Evolutionary conservation across 2,888 invertebrate genomes (phyloP).

Genomic region (Xylota sylvarum): DNA sequence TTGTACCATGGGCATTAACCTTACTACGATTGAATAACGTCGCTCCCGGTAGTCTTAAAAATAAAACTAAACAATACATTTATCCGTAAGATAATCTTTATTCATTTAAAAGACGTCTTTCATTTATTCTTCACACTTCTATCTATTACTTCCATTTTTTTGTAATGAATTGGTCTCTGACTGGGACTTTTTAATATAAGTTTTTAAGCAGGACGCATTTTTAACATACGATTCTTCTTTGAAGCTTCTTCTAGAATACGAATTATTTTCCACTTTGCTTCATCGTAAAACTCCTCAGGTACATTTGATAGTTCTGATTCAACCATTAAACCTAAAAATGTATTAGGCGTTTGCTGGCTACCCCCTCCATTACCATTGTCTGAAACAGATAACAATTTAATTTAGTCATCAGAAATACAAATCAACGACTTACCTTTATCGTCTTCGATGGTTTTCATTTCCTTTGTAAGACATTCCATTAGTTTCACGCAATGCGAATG

Average conservation of each 20-base stretch:
- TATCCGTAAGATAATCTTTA: too few species aligned
- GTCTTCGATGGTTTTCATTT: neutral
- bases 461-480: constrained; percentile 1
- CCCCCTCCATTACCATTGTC: neutral
- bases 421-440: neutral
- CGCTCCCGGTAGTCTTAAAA: too few species aligned
- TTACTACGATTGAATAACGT: too few species aligned
- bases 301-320: constrained; percentile 47
- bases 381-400: constrained; percentile 1
- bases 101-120: too few species aligned
- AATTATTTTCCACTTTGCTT: constrained; percentile 64
- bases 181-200: too few species aligned
- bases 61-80: too few species aligned
- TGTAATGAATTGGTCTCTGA: too few species aligned
- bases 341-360: constrained; percentile 20
- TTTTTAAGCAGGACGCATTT: too few species aligned
- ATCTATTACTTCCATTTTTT: too few species aligned
- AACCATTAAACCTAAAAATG: constrained; percentile 48
- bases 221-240: neutral
- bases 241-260: constrained; percentile 58
- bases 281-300: constrained; percentile 42
- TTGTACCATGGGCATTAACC: too few species aligned
- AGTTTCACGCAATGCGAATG: constrained; percentile 12
- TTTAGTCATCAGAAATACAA: neutral
- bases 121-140: too few species aligned